Conservation (phyloP, 64 coral and sea anemone genomes). For the Montipora foliosa region DNA sequence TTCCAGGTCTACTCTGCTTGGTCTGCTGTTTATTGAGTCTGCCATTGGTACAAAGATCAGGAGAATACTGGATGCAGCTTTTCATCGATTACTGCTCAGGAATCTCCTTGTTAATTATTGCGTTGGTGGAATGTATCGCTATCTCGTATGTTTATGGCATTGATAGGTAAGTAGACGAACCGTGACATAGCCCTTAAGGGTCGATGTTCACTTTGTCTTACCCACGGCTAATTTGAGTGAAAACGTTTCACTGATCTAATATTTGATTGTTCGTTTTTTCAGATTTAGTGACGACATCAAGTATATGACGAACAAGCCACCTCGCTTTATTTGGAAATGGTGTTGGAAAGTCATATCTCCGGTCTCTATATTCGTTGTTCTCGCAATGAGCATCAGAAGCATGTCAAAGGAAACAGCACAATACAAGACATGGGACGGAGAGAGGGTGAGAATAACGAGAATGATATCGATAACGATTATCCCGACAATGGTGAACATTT, state of each 20-base stretch:
- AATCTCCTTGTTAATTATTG: slow-evolving; percentile 92
- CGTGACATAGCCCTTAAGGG: too few relatives aligned
- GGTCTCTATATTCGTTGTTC: slow-evolving; percentile 84
- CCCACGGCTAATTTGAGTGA: too few relatives aligned
- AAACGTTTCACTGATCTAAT: too few relatives aligned
- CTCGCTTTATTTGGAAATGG: slow-evolving; percentile 99
- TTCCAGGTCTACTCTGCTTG: slow-evolving; percentile 83
- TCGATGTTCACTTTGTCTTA: too few relatives aligned
- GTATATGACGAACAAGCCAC: slow-evolving; percentile 99
- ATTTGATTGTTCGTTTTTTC: background rate
- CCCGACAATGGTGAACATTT: too few relatives aligned
- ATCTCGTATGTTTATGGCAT: slow-evolving; percentile 95
- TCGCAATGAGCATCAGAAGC: slow-evolving; percentile 89
- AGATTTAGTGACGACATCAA: slow-evolving; percentile 98
- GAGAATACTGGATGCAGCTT: slow-evolving; percentile 92
- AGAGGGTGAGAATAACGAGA: slow-evolving; percentile 40
- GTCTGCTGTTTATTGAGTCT: slow-evolving; percentile 69
- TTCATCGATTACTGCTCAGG: slow-evolving; percentile 86
- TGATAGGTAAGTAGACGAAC: slow-evolving; percentile 67
- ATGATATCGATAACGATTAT: too few relatives aligned
- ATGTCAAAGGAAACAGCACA: slow-evolving; percentile 70
- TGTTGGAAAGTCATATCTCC: slow-evolving; percentile 99
- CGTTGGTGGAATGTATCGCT: slow-evolving; percentile 94
- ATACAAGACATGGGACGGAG: slow-evolving; percentile 77
- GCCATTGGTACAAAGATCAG: slow-evolving; percentile 80